Base-by-base conservation (phyloP, 2,888 invertebrate genomes). In the Crocallis elinguaria region DNA sequence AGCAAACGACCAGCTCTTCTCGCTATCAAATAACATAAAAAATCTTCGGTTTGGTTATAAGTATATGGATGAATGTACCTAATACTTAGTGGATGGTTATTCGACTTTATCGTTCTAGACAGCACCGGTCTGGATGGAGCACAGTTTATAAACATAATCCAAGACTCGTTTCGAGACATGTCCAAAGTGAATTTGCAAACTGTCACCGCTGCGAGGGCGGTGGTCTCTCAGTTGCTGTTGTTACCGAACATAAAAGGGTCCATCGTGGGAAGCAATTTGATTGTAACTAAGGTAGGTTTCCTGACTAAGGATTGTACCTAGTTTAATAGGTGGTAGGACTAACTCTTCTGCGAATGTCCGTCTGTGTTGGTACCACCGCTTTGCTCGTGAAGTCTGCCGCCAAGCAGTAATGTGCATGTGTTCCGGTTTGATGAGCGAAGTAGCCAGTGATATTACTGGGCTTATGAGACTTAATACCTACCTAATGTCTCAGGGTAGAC, bases 261-360 rank as follows among this genome's bases (percentile, higher is more conserved):
- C 6, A 35, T 60, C 19, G 29, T 55, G 30, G 59, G 49, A 8
- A 55, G 33, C 12, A 49, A 53, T 11, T 27, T 61, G 12, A 13
- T 61, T 30, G 32, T 59, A 5, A 61, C 60, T 6, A 63, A 58
- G 62, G 62, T 60, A 41, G 9, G 11, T 33, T 8, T 1, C 16
- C 7, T 5, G 8, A 13, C 3, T 27, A n/a, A n/a, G 3, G 1
- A 27, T 32, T 32, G 9, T 3, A 36, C 0, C n/a, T 9, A 19
- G 1, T 11, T 0, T 4, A 36, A 23, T 23, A 8, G 23, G 8
- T 23, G 6, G 23, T 23, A 8, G 1, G 23, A 23, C 8, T 23
- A 8, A 8, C 8, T 5, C 7, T 23, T 2, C 23, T 8, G 23
- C 23, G 6, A 4, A n/a, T n/a, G n/a, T n/a, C n/a, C n/a, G n/a